phyloP scores from a whole-genome alignment of 2,113 vertebrate species.

The Grammomys dolichurus region DNA sequence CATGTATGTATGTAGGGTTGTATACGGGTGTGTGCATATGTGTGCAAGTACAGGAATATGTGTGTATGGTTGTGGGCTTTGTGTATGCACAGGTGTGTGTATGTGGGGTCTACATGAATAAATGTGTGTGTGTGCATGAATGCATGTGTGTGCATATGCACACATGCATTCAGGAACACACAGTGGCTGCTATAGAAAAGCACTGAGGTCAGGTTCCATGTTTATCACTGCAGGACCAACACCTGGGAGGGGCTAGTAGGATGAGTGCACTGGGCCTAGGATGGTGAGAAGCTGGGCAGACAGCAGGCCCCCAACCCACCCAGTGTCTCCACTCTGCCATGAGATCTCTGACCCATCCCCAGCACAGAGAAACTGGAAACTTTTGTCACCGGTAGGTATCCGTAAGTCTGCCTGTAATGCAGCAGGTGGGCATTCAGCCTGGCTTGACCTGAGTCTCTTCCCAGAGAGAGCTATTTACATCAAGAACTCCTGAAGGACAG shows the following conservation, averaged over 20 bases:
- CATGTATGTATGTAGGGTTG: not conserved
- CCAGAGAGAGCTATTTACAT: slow-evolving; percentile 76
- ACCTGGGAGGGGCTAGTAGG: not conserved
- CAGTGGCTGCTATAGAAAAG: not conserved
- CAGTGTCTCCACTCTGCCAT: not conserved
- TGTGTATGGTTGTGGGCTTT: not conserved
- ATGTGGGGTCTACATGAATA: not conserved
- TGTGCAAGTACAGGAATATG: not conserved
- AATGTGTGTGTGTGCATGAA: accelerated
- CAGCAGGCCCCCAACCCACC: no score
- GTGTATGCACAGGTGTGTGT: not conserved
- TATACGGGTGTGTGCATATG: not conserved
- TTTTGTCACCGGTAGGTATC: not conserved
- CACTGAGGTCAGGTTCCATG: not conserved
- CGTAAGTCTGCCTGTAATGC: not conserved
- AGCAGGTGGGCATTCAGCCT: not conserved
- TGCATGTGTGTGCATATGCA: accelerated
- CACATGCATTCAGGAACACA: not conserved
- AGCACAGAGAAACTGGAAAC: not conserved
- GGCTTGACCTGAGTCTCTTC: slow-evolving; percentile 33
- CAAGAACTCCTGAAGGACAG: slow-evolving; percentile 82
- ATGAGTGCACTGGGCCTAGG: not conserved
- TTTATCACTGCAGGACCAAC: not conserved
- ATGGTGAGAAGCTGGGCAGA: not conserved
- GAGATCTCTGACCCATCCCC: not conserved